These are phyloP conservation scores for Toxotes jaculatrix DNA, from an alignment of 2,113 vertebrate species.

Conservation along the genomic window DNA sequence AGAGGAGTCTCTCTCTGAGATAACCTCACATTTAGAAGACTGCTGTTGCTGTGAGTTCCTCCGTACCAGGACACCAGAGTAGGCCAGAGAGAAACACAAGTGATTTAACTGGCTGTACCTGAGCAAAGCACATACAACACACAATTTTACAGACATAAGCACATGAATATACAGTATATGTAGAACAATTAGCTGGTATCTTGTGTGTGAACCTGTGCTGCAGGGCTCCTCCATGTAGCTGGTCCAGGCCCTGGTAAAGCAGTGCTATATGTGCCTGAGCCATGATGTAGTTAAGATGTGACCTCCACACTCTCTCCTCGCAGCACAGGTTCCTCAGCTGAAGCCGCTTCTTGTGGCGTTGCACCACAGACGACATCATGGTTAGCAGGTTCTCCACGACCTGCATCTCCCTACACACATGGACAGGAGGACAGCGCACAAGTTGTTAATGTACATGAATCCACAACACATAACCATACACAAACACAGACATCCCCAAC, in stretches of 20 bases:
- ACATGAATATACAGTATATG: not conserved
- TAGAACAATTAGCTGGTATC: not conserved
- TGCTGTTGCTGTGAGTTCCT: conserved; percentile 51
- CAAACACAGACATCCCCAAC: not conserved
- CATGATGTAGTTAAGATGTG: conserved; percentile 88
- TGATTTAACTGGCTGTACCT: conserved; percentile 89
- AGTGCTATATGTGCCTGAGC: conserved; percentile 85
- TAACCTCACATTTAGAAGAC: conserved; percentile 15
- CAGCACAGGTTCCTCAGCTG: conserved; percentile 80
- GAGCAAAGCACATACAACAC: conserved; percentile 31
- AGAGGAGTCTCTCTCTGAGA: conserved; percentile 8
- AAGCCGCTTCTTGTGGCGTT: conserved; percentile 72
- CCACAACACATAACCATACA: not conserved
- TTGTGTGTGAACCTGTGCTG: conserved; percentile 68
- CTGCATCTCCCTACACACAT: conserved; percentile 67
- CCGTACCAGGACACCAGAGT: conserved; percentile 86
- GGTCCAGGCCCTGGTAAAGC: conserved; percentile 81
- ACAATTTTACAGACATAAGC: not conserved
- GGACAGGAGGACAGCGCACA: not conserved
- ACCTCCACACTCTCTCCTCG: conserved; percentile 90
- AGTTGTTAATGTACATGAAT: conserved; percentile 10
- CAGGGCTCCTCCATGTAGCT: conserved; percentile 48
- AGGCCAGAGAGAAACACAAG: conserved; percentile 88
- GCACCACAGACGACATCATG: conserved; percentile 76
- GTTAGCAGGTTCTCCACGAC: conserved; percentile 75